Base-by-base conservation (phyloP, 2,113 vertebrate species). In the Tenebrosternarchus preto region DNA sequence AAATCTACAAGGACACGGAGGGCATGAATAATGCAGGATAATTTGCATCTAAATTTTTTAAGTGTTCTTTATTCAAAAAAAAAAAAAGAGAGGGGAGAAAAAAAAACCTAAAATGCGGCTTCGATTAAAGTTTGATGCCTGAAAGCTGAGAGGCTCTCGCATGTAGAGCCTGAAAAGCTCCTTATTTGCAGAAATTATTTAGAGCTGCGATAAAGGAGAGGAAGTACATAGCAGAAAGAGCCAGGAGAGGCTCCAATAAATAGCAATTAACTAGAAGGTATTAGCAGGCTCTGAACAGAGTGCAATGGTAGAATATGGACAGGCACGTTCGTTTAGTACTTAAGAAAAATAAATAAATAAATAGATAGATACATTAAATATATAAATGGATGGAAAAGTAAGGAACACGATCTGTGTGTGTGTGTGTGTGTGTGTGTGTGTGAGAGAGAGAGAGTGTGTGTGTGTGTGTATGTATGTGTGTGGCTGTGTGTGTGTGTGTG, bases 41-140 rank as follows among this genome's bases (percentile, higher is more conserved):
- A 98, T 99, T 98, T 98, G 98, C 98, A 99, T 99, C 96, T 98
- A 97, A 95, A 98, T 97, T 96, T 98, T 98, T 99, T 99, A 98
- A 99, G 95, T 98, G 96, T 98, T 96, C 96, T 98, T 99, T 99
- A 98, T 98, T 98, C 92, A 95, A 95, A 84, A 83, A 83, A 55
- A 68, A 94, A 95, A 94, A 94, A 94, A 94, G 9, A 94, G 94
- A 84, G 83, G 81, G 43, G 53, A 94, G 95, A 94, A 94, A 94
- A 94, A 36, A 94, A 92, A 94, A 94, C 92, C 85, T 81, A 90
- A 92, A 91, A 91, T 72, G 85, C 76, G 85, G 88, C 89, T 91
- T 73, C 84, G 94, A 99, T 99, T 98, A 99, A 99, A 99, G 92
- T 99, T 98, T 99, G 96, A 99, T 98, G 96, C 97, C 95, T 94